Conservation (phyloP, 2,113 vertebrate genomes). For the Arothron firmamentum region DNA sequence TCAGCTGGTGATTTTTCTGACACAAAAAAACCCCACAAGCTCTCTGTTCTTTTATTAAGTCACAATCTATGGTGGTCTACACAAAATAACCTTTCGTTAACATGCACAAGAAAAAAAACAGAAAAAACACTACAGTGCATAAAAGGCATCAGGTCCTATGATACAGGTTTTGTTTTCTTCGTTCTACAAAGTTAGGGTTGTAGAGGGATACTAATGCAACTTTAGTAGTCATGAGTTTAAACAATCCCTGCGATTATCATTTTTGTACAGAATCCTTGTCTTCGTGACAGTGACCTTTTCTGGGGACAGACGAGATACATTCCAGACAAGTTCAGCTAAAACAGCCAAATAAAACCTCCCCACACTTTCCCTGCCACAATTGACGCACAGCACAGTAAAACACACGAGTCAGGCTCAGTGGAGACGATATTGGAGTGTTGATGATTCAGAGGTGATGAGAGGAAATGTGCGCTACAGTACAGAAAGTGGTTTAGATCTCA, state of each 20-base stretch:
- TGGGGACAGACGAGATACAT: conserved; percentile 50
- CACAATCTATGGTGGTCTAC: conserved; percentile 42
- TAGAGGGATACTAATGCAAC: conserved; percentile 41
- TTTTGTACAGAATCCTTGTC: conserved; percentile 28
- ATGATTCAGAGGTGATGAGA: conserved; percentile 43
- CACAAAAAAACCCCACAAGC: conserved; percentile 26
- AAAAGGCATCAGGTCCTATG: conserved; percentile 61
- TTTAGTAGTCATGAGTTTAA: conserved; percentile 28
- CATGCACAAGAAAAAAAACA: conserved; percentile 59
- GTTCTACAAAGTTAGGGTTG: conserved; percentile 44
- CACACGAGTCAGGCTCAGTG: conserved; percentile 31
- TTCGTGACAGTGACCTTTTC: conserved; percentile 31
- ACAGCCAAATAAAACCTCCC: conserved; percentile 29
- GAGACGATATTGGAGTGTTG: conserved; percentile 42
- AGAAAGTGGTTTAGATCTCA: conserved; percentile 33
- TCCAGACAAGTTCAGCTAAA: conserved; percentile 51
- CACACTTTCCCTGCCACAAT: conserved; percentile 27
- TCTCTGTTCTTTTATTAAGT: conserved; percentile 30
- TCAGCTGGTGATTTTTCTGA: conserved; percentile 64
- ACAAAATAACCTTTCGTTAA: conserved; percentile 37
- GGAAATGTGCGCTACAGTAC: conserved; percentile 59
- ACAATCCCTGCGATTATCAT: conserved; percentile 19
- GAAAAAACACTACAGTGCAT: conserved; percentile 53
- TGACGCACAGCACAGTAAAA: conserved; percentile 38
- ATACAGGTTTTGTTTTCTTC: conserved; percentile 46